These are phyloP conservation scores for Lophius americanus DNA, from an alignment of 2,797 vertebrate species.

Conservation along the genomic window DNA sequence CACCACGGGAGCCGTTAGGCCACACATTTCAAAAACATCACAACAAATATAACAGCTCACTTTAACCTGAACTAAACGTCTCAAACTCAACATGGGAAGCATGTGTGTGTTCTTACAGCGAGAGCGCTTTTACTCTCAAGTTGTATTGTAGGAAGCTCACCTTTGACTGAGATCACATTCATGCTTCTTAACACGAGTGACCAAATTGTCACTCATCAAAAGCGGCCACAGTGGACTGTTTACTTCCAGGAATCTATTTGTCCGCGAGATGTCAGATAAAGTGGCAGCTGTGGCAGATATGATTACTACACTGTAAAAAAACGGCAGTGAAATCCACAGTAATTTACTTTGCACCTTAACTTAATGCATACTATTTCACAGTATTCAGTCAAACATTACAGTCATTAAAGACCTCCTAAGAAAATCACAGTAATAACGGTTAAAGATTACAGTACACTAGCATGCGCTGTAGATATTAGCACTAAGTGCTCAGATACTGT, in stretches of 20 bases:
- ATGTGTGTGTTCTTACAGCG: neutral
- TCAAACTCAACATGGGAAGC: neutral
- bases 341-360: no score
- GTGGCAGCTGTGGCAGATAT: constrained; percentile 78
- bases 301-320: constrained; percentile 60
- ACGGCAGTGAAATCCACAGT: no score
- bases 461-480: no score
- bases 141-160: neutral
- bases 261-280: constrained; percentile 64
- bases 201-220: constrained; percentile 57
- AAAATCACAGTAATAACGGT: no score
- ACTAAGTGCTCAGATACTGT: no score
- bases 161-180: neutral
- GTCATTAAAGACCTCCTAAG: no score
- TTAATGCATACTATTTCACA: no score
- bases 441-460: no score
- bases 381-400: no score
- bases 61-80: neutral
- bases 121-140: no score
- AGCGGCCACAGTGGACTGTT: constrained; percentile 47
- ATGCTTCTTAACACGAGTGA: constrained; percentile 17
- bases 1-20: constrained; percentile 10
- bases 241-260: constrained; percentile 68
- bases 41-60: neutral
- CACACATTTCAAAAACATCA: neutral